phyloP scores from a whole-genome alignment of 1,140 invertebrate species.

The Vollenhovia emeryi region DNA sequence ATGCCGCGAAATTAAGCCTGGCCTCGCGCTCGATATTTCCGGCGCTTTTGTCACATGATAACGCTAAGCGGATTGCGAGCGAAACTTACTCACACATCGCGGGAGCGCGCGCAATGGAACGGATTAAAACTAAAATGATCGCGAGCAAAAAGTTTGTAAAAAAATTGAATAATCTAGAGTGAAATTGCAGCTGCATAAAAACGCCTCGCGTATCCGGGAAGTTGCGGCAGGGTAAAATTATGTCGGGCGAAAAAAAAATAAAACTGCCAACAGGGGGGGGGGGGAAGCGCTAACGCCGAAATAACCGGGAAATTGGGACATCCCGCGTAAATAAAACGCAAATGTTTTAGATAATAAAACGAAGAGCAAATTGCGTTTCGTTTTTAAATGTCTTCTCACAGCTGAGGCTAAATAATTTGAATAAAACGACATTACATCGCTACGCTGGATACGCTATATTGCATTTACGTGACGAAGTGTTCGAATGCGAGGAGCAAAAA shows the following conservation, averaged over 20 bases:
- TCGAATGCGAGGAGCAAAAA: not conserved
- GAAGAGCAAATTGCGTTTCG: not conserved
- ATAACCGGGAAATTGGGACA: not conserved
- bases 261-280: not conserved
- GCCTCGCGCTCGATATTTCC: constrained; percentile 27
- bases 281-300: not conserved
- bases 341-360: not conserved
- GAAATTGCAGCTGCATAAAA: constrained; percentile 31
- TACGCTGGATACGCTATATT: not conserved
- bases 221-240: not conserved
- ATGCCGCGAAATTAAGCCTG: constrained; percentile 41
- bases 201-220: constrained; percentile 3
- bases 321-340: not conserved
- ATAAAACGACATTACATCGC: not conserved
- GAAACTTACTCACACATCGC: constrained; percentile 24
- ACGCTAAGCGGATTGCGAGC: constrained; percentile 37
- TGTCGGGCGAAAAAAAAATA: not conserved
- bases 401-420: not conserved
- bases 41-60: constrained; percentile 36
- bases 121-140: constrained; percentile 37
- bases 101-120: constrained; percentile 4
- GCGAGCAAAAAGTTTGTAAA: constrained; percentile 10
- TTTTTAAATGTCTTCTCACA: not conserved
- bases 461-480: not conserved
- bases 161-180: constrained; percentile 12